Conservation (phyloP, 1,140 invertebrate species). For the Agrilus planipennis region DNA sequence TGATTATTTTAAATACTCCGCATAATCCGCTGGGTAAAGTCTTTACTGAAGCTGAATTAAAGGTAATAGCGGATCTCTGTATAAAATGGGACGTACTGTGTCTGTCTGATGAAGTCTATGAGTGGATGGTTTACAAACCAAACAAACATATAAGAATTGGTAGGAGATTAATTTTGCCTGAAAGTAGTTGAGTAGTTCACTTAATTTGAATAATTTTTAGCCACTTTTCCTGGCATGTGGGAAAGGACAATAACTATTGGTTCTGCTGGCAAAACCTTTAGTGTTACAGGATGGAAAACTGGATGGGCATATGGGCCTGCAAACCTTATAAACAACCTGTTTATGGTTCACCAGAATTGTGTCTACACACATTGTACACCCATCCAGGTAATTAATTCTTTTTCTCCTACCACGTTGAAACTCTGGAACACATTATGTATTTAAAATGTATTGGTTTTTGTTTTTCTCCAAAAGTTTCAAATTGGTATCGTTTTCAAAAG, state of each 20-base stretch:
- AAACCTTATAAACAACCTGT: constrained; percentile 63
- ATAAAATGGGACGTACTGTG: constrained; percentile 83
- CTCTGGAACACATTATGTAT: too few species aligned
- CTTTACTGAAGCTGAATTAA: constrained; percentile 53
- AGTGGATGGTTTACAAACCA: constrained; percentile 84
- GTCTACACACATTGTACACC: constrained; percentile 83
- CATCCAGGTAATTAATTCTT: constrained; percentile 75
- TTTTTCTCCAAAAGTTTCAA: too few species aligned
- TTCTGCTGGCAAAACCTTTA: constrained; percentile 93
- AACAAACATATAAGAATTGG: constrained; percentile 80
- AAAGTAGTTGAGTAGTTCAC: too few species aligned
- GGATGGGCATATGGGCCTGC: constrained; percentile 87
- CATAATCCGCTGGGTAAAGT: constrained; percentile 92
- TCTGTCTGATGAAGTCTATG: constrained; percentile 92
- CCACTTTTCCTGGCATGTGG: constrained; percentile 87
- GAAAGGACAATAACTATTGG: constrained; percentile 92
- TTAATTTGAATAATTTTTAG: constrained; percentile 37
- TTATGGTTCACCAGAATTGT: constrained; percentile 83
- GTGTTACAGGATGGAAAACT: constrained; percentile 89
- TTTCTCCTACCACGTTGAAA: too few species aligned
- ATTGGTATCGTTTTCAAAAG: too few species aligned
- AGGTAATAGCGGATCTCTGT: constrained; percentile 72
- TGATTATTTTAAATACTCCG: constrained; percentile 89
- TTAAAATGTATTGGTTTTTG: too few species aligned
- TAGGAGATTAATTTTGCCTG: constrained; percentile 33